Conservation (phyloP, 1,140 invertebrate species). For the Carcinoscorpius rotundicauda region DNA sequence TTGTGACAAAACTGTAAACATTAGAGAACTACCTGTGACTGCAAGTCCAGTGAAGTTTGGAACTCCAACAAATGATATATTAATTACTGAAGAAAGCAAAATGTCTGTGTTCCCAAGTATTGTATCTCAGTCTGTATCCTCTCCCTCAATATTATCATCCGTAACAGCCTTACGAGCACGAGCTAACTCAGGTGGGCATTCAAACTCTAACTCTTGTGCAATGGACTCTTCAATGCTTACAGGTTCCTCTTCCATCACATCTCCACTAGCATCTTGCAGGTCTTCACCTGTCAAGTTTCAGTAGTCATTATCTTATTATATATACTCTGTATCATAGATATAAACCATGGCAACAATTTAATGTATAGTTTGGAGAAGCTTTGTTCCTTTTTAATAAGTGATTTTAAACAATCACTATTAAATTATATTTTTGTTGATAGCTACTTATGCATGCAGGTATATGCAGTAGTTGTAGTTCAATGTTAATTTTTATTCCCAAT, state of each 20-base stretch:
- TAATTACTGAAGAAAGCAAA: not conserved
- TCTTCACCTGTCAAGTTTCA: slow-evolving; percentile 20
- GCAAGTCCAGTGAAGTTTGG: not conserved
- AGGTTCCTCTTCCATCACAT: slow-evolving; percentile 11
- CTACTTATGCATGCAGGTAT: too few species aligned
- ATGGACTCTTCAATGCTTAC: slow-evolving; percentile 15
- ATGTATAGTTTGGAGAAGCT: too few species aligned
- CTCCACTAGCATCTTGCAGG: slow-evolving; percentile 15
- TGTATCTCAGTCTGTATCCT: slow-evolving; percentile 13
- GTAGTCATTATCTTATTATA: not conserved
- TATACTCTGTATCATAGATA: too few species aligned
- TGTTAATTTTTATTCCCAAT: too few species aligned
- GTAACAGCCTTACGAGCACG: slow-evolving; percentile 20
- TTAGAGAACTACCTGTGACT: not conserved
- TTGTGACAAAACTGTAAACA: not conserved
- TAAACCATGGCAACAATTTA: too few species aligned
- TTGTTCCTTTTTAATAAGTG: too few species aligned
- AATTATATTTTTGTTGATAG: too few species aligned
- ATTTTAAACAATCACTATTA: too few species aligned
- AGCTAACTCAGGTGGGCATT: slow-evolving; percentile 18
- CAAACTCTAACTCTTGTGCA: slow-evolving; percentile 17
- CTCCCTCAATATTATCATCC: slow-evolving; percentile 16
- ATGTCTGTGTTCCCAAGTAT: not conserved
- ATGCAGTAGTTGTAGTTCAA: too few species aligned
- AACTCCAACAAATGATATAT: not conserved